Conservation (phyloP, 2,113 vertebrate genomes). For the Hystrix brachyura region DNA sequence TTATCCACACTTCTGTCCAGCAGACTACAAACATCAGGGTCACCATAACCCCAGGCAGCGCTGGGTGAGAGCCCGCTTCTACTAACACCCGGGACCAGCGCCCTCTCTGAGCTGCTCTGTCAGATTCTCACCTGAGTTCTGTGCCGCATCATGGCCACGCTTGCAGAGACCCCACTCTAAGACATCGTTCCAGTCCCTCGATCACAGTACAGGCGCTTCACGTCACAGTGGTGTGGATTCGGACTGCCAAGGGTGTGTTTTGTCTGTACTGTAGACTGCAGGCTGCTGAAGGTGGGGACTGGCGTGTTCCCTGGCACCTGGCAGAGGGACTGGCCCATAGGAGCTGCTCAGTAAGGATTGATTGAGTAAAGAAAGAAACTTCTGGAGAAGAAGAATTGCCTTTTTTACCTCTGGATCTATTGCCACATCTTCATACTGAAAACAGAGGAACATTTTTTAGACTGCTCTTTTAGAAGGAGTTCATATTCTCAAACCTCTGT, state of each 20-base stretch:
- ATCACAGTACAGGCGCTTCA: neutral
- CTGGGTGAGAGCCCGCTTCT: neutral
- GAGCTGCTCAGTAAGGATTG: neutral
- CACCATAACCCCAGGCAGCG: neutral
- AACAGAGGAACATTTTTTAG: neutral
- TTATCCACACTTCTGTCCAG: neutral
- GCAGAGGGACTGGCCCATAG: neutral
- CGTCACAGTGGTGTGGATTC: neutral
- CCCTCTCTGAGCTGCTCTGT: neutral
- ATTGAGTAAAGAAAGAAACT: neutral
- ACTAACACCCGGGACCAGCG: neutral
- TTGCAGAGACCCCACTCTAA: too few relatives aligned
- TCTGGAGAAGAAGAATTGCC: neutral
- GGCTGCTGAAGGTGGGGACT: neutral
- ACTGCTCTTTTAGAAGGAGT: neutral
- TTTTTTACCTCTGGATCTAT: neutral
- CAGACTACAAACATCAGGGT: neutral
- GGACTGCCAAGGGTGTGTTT: neutral
- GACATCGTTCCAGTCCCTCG: neutral
- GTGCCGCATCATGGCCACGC: neutral
- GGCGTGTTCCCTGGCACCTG: neutral
- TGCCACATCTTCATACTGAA: neutral
- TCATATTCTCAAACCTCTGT: neutral
- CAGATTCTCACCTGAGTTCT: neutral
- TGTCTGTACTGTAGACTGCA: neutral